A percentile compares a stretch with the other conserved stretches of the same genome.
These are phyloP conservation scores for Pseudonaja textilis DNA, from an alignment of 2,113 vertebrate species.

Conservation along the genomic window DNA sequence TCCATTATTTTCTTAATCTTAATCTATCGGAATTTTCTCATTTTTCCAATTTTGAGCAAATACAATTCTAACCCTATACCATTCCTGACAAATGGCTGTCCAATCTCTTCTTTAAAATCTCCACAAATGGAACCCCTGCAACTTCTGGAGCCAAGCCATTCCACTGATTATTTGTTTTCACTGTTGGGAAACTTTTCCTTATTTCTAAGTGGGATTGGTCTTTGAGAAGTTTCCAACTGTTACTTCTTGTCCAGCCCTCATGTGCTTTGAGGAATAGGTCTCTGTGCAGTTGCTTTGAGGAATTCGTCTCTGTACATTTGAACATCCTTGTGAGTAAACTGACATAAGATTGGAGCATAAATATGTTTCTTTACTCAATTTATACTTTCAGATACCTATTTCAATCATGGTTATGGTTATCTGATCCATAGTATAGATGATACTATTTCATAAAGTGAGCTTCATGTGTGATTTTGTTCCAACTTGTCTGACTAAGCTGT, in stretches of 20 bases:
- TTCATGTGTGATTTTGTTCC: neutral
- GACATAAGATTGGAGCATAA: neutral
- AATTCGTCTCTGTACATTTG: neutral
- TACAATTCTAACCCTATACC: neutral
- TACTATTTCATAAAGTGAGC: slow-evolving; percentile 9
- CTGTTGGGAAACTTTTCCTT: neutral
- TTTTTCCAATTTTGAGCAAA: too few relatives aligned
- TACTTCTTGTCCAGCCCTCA: neutral
- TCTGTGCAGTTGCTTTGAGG: neutral
- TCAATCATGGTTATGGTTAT: slow-evolving; percentile 11
- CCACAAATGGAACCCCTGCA: neutral
- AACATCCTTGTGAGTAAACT: neutral
- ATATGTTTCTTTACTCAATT: slow-evolving; percentile 18
- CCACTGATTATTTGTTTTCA: neutral
- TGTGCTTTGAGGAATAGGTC: neutral
- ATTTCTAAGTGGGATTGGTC: neutral
- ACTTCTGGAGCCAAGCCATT: neutral
- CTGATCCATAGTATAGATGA: slow-evolving; percentile 9
- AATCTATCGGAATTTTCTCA: too few relatives aligned
- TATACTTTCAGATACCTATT: slow-evolving; percentile 3
- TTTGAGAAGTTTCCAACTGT: neutral
- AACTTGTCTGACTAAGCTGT: slow-evolving; percentile 7
- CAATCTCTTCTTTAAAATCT: neutral
- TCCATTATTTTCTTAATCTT: too few relatives aligned
- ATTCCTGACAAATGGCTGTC: neutral